These are phyloP conservation scores for Cotesia vestalis DNA, from an alignment of 1,140 invertebrate genomes.

Conservation along the genomic window DNA sequence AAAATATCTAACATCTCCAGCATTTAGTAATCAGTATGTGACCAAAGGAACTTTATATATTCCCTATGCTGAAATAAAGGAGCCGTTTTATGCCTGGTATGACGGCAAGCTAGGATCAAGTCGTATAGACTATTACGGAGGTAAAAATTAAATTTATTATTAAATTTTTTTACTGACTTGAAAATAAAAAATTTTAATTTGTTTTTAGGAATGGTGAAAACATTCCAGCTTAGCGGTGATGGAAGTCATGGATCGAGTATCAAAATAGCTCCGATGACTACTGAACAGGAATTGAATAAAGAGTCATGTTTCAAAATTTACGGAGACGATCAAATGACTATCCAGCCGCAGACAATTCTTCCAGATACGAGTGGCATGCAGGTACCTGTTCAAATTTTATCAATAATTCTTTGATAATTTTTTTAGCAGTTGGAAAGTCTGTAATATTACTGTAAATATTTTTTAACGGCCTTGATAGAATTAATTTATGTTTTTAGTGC, in stretches of 20 bases:
- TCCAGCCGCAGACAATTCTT: conserved; percentile 80
- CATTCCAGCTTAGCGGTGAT: conserved; percentile 77
- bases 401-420: background rate
- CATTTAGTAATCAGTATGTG: conserved; percentile 76
- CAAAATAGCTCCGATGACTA: conserved; percentile 89
- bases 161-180: background rate
- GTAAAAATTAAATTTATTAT: conserved; percentile 58
- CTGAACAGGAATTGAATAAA: conserved; percentile 75
- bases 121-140: conserved; percentile 94
- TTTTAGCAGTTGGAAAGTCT: conserved; percentile 38
- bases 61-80: conserved; percentile 91
- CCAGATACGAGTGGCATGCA: conserved; percentile 83
- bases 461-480: background rate
- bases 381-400: conserved; percentile 57
- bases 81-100: conserved; percentile 90
- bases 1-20: conserved; percentile 59
- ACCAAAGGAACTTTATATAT: conserved; percentile 81
- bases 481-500: conserved; percentile 49
- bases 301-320: conserved; percentile 87
- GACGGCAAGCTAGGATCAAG: conserved; percentile 78
- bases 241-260: conserved; percentile 77
- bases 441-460: background rate
- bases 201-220: conserved; percentile 81
- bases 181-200: background rate
- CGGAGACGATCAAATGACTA: conserved; percentile 72